Evolutionary conservation across 2,797 vertebrate genomes (phyloP).

Genomic region (Pseudochaenichthys georgianus): DNA sequence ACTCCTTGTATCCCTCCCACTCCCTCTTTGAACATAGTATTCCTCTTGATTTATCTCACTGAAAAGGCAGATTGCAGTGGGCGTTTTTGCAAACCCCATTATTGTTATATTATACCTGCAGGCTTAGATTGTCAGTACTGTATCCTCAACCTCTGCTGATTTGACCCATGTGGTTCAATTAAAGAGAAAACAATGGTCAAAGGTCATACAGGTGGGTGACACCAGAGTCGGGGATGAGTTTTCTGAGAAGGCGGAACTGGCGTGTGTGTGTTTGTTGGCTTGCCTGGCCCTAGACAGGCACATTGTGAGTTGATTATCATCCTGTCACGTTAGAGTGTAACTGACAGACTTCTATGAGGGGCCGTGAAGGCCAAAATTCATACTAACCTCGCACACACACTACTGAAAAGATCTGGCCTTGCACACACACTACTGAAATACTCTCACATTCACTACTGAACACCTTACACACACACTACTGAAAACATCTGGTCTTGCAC

Average conservation of each 20-base stretch:
- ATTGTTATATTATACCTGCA: slow-evolving; percentile 13
- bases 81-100: slow-evolving; percentile 15
- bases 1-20: slow-evolving; percentile 33
- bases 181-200: not conserved
- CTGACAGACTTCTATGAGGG: slow-evolving; percentile 38
- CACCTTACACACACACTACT: too few relatives aligned
- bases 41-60: slow-evolving; percentile 44
- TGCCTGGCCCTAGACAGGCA: slow-evolving; percentile 26
- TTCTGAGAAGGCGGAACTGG: not conserved
- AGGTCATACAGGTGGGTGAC: slow-evolving; percentile 15
- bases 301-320: slow-evolving; percentile 62
- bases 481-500: too few relatives aligned
- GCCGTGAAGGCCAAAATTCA: too few relatives aligned
- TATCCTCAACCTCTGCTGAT: slow-evolving; percentile 19
- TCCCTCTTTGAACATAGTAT: slow-evolving; percentile 5
- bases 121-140: slow-evolving; percentile 4
- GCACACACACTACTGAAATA: too few relatives aligned
- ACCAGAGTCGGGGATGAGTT: slow-evolving; percentile 13
- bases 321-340: slow-evolving; percentile 57
- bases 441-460: too few relatives aligned
- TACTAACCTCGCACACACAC: too few relatives aligned
- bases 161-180: slow-evolving; percentile 43
- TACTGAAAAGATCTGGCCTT: too few relatives aligned
- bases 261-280: slow-evolving; percentile 3
- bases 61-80: slow-evolving; percentile 21